Base-by-base conservation (phyloP, 2,797 vertebrate genomes). In the Rhinogobio ventralis region DNA sequence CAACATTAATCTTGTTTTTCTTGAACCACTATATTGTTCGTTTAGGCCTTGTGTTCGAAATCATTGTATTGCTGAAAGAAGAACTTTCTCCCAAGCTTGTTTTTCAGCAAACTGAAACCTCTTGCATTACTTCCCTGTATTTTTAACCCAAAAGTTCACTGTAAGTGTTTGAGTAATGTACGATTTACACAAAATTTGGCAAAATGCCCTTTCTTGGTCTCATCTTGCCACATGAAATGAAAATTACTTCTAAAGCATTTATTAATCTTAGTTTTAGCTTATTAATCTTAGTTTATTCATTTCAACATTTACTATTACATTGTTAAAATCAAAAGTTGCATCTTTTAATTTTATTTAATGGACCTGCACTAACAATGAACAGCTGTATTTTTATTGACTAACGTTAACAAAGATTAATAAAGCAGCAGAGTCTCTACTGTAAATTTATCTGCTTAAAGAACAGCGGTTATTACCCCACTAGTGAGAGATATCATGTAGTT, bases 61-160 rank as follows among this genome's bases (percentile, higher is more conserved):
- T 74, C 69, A 64, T 10, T 64, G 28, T 25, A 19, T 28, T 49
- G 81, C 69, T 82, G 17, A 64, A 75, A 66, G n/a, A 69, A 81
- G n/a, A 33, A 28, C 57, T 51, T 53, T 51, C 46, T 20, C 17
- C 15, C 15, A 74, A 20, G 15, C 62, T 64, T 64, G 39, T 68
- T 68, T 64, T 68, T 68, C 6, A 68, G 9, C 46, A 20, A 42
- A 5, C 13, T 39, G 14, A 42, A 42, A 60, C 36, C 19, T n/a
- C 62, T 51, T 28, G 2, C 28, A 49, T 6, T 79, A 10, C 30
- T 79, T 49, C 23, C 7, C 25, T 5, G 28, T 51, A 79, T 49
- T 79, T 60, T 67, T 3, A 46, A 42, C 17, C 9, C 46, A 55
- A 62, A 2, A 30, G 49, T 79, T 64, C 5, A 25, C 39, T 46